Conservation (phyloP, 2,888 invertebrate species). For the Brenthis daphne region DNA sequence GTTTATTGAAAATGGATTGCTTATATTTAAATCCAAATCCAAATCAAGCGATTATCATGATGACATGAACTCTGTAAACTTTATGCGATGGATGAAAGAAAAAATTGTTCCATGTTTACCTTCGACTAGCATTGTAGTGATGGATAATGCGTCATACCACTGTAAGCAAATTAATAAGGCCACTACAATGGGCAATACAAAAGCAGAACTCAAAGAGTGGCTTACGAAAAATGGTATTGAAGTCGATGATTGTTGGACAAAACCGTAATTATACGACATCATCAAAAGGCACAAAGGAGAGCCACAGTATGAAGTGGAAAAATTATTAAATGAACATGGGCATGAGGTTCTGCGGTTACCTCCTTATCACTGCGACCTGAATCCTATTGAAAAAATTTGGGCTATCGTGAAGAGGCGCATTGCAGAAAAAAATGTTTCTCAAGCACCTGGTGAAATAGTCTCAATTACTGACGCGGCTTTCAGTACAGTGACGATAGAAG, state of each 20-base stretch:
- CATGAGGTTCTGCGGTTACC: background rate
- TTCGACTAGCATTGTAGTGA: background rate
- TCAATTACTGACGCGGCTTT: constrained; percentile 4
- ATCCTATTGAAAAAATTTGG: constrained; percentile 1
- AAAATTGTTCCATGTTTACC: background rate
- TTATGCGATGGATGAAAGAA: too few relatives aligned
- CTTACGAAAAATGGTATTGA: background rate
- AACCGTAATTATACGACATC: background rate
- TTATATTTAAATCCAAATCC: background rate
- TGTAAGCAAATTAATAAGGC: constrained; percentile 10
- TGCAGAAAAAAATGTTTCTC: background rate
- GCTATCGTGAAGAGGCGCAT: background rate
- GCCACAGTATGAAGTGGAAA: background rate
- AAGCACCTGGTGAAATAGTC: constrained; percentile 1
- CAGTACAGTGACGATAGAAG: constrained; percentile 6
- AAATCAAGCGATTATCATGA: too few relatives aligned
- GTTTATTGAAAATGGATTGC: constrained; percentile 2
- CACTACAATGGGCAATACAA: background rate
- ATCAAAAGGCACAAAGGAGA: constrained; percentile 5
- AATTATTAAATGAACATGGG: background rate
- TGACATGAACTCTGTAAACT: too few relatives aligned
- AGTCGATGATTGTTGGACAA: too few relatives aligned
- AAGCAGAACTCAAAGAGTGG: background rate
- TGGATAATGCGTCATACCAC: constrained; percentile 3
- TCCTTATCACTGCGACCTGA: background rate